Base-by-base conservation (phyloP, 2,888 invertebrate species). In the Yponomeuta sedellus region DNA sequence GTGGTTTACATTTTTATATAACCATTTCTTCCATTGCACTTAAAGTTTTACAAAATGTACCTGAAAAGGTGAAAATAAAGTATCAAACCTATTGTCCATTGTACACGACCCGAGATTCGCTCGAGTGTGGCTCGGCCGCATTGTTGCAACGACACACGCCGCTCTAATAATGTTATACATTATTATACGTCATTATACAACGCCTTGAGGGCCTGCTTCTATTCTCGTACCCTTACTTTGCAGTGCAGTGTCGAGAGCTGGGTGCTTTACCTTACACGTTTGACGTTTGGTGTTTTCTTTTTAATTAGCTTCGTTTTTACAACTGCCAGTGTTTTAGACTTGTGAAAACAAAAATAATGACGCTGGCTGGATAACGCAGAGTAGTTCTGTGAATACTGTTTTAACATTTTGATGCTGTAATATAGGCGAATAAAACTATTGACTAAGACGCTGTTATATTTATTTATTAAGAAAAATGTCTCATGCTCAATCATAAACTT, bases 31-130 rank as follows among this genome's bases (percentile, higher is more conserved):
- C n/a, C n/a, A n/a, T n/a, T n/a, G n/a, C n/a, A n/a, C n/a, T n/a
- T n/a, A n/a, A n/a, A n/a, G n/a, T n/a, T n/a, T n/a, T n/a, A n/a
- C 25, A 25, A 25, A 34, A 34, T 52, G 12, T 52, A 5, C 16
- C 44, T 5, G 16, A 12, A 52, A 52, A 52, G 16, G 44, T 52
- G 16, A 52, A 52, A 52, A 52, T 16, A 0, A 79, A 82, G 76
- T 81, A 82, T 80, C 85, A 86, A 86, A 68, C 12, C 6, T 4
- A 5, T 62, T 0, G 1, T 52, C 65, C 75, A 69, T 10, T 5
- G 72, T 77, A 73, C 64, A 73, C 74, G 77, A 77, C 79, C 79
- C 84, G 80, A 86, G 88, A 83, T 85, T 78, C 78, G 78, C 76
- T 83, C 73, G 75, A 87, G 86, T 80, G 82, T 69, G 68, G 67